Percentiles rank a stretch among this genome's conserved stretches.
phyloP scores from a whole-genome alignment of 2,888 invertebrate genomes.

The Drosophila greeni region DNA sequence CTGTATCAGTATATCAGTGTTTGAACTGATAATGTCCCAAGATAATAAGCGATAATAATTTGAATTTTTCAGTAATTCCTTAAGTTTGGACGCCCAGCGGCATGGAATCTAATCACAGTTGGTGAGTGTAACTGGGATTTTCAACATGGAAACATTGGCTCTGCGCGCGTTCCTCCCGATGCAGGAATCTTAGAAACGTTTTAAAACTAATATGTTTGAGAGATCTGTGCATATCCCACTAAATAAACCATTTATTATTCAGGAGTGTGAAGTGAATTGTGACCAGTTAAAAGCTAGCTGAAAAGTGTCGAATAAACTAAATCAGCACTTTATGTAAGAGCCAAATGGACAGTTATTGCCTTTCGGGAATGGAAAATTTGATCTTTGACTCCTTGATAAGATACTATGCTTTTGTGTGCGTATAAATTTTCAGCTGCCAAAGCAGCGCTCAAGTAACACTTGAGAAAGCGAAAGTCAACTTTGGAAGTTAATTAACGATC shows the following conservation, averaged over 20 bases:
- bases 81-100: constrained; percentile 73
- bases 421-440: constrained; percentile 39
- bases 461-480: constrained; percentile 41
- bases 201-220: neutral
- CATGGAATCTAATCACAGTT: constrained; percentile 77
- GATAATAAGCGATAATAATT: constrained; percentile 79
- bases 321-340: constrained; percentile 12
- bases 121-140: constrained; percentile 77
- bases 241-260: neutral
- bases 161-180: constrained; percentile 26
- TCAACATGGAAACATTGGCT: constrained; percentile 71
- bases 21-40: constrained; percentile 78
- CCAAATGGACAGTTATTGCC: constrained; percentile 5
- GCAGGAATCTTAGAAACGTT: neutral
- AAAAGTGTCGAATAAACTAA: neutral
- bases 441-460: constrained; percentile 49
- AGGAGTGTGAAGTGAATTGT: neutral
- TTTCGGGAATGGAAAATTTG: constrained; percentile 14
- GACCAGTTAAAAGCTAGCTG: neutral
- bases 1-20: constrained; percentile 78
- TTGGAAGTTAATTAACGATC: constrained; percentile 46
- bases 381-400: constrained; percentile 40
- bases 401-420: constrained; percentile 13
- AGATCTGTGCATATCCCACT: neutral
- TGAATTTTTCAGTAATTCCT: constrained; percentile 78